These are phyloP conservation scores for Nomada fucata DNA, from an alignment of 2,888 invertebrate genomes.

Conservation along the genomic window DNA sequence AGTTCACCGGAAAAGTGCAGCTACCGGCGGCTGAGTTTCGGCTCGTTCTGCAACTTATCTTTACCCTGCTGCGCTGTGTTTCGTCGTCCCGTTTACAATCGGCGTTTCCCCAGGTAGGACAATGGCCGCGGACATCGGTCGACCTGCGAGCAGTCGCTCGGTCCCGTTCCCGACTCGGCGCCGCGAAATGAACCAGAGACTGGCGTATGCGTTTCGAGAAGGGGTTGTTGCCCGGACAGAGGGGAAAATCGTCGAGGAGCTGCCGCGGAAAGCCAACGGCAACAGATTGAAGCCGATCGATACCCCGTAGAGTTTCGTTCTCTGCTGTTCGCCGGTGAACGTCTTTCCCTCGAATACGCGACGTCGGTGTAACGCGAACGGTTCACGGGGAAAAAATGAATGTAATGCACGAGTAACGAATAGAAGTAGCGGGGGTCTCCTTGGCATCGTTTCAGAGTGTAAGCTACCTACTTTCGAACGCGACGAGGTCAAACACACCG, in stretches of 20 bases:
- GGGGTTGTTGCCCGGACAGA: neutral
- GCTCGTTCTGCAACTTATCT: neutral
- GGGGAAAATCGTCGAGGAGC: neutral
- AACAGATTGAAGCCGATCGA: constrained; percentile 4
- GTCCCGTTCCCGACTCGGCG: neutral
- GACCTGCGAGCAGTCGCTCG: neutral
- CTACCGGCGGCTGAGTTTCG: constrained; percentile 21
- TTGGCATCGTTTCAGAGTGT: constrained; percentile 62
- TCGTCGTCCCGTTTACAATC: constrained; percentile 2
- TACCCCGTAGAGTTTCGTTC: neutral
- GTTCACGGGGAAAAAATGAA: constrained; percentile 28
- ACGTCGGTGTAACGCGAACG: neutral
- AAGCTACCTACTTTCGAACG: constrained; percentile 59
- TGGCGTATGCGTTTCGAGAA: neutral
- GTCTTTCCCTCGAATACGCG: neutral
- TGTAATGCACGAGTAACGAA: constrained; percentile 26
- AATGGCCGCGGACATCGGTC: neutral
- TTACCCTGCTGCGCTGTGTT: neutral
- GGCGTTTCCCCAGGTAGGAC: constrained; percentile 17
- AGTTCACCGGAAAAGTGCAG: constrained; percentile 33
- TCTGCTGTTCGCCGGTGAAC: neutral
- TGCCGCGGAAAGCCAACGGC: constrained; percentile 10
- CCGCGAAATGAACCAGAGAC: constrained; percentile 2
- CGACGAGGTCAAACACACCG: constrained; percentile 60
- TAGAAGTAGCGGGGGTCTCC: constrained; percentile 48